Base-by-base conservation (phyloP, 2,113 vertebrate species). In the Aplodontia rufa region DNA sequence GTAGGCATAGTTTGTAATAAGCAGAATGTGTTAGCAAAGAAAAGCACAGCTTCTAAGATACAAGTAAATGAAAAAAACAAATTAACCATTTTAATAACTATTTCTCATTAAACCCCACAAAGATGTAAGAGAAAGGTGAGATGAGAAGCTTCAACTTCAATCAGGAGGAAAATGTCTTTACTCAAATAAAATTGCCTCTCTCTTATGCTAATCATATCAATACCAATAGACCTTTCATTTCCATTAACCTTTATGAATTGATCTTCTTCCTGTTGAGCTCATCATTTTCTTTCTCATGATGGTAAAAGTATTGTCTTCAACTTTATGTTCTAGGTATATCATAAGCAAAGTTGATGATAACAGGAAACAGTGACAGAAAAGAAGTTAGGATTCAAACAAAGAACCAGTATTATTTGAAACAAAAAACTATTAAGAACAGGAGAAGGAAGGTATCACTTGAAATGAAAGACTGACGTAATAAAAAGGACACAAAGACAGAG, bases 181-280 rank as follows among this genome's bases (percentile, higher is more conserved):
- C n/a, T 93, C 45, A 89, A 69, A 95, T 71, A 87, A 97, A 90
- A 83, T 75, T 92, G 35, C 32, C 42, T 91, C 45, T 89, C 83
- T 95, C 75, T 72, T n/a, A n/a, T n/a, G 72, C 51, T 93, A 49
- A 78, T 66, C 60, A 55, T 28, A 87, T 85, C 76, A 79, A 84
- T 16, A 26, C 11, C n/a, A 81, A 74, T 20, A 19, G 10, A 81
- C 53, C 9, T 74, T 53, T 79, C 72, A 76, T 78, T 68, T n/a
- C 9, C 82, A 64, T 80, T 79, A 51, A 75, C 79, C 60, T 93
- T 74, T 42, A 71, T 80, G 80, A 88, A 68, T 60, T 72, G 53
- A 93, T 9, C n/a, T 8, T 8, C 82, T 88, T 94, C 20, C 55
- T 60, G 14, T n/a, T 92, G 85, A 90, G 87, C 51, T 60, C 53